These are phyloP conservation scores for Troides helena DNA, from an alignment of 2,888 invertebrate genomes.

Conservation along the genomic window DNA sequence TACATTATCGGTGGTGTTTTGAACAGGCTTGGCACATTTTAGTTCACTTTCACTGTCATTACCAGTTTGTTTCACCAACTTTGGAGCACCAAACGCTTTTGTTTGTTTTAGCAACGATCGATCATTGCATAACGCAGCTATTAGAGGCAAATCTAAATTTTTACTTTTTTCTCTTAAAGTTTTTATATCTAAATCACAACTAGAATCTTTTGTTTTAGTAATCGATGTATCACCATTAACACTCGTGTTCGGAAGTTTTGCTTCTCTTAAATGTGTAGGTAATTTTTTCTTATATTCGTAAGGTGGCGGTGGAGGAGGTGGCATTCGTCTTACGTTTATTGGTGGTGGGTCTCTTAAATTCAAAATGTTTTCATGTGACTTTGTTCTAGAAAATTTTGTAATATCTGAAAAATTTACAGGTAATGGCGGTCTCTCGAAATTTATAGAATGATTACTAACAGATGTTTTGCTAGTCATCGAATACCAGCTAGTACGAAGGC, in stretches of 20 bases:
- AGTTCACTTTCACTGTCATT: constrained; percentile 73
- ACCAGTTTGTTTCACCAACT: constrained; percentile 70
- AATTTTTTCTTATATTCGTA: constrained; percentile 74
- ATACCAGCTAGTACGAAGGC: constrained; percentile 82
- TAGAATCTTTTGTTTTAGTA: constrained; percentile 65
- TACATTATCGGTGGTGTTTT: constrained; percentile 71
- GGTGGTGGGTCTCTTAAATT: constrained; percentile 78
- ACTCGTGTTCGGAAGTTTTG: constrained; percentile 48
- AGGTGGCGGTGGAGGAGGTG: constrained; percentile 78
- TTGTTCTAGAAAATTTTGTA: constrained; percentile 83
- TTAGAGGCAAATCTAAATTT: constrained; percentile 93
- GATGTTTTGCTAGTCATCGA: constrained; percentile 80
- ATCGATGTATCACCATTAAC: constrained; percentile 54
- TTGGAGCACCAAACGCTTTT: constrained; percentile 90
- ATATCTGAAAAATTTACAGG: constrained; percentile 77
- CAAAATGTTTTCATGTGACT: constrained; percentile 90
- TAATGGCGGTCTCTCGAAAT: constrained; percentile 84
- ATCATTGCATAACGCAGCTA: constrained; percentile 96
- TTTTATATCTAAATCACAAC: constrained; percentile 86
- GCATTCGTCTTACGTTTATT: constrained; percentile 76
- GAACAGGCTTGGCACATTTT: constrained; percentile 66
- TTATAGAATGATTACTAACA: constrained; percentile 82
- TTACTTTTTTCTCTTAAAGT: constrained; percentile 92
- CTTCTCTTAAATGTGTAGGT: constrained; percentile 76
- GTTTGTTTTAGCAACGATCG: constrained; percentile 93